Conservation (phyloP, 2,113 vertebrate genomes). For the Pteruthius melanotis region DNA sequence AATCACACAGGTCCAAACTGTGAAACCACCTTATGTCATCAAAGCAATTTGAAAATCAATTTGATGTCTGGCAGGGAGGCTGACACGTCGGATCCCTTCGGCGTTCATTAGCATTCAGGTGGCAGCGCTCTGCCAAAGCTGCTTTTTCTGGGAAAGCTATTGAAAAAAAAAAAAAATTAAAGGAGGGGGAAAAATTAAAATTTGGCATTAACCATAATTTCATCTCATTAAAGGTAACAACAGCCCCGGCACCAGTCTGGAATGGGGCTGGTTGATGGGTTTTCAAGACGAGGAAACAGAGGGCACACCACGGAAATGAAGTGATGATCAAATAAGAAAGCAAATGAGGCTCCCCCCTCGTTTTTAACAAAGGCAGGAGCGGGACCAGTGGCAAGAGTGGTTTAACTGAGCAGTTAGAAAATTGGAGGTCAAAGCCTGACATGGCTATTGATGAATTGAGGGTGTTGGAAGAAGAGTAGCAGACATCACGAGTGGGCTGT, state of each 20-base stretch:
- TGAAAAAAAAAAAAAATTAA: conserved; percentile 30
- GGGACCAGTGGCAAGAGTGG: conserved; percentile 8
- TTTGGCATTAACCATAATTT: conserved; percentile 42
- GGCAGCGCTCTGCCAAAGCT: not conserved
- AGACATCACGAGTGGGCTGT: conserved; percentile 26
- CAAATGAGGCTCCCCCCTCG: conserved; percentile 37
- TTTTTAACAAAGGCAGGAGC: conserved; percentile 29
- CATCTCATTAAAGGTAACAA: conserved; percentile 67
- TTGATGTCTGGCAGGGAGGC: conserved; percentile 71
- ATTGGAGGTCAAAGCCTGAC: conserved; percentile 53
- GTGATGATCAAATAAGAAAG: conserved; percentile 38
- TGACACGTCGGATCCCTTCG: conserved; percentile 18
- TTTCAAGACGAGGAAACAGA: not conserved
- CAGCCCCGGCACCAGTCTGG: not conserved
- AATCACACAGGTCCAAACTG: conserved; percentile 66
- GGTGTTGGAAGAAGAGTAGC: conserved; percentile 43
- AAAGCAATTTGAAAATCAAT: conserved; percentile 79
- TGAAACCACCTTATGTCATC: conserved; percentile 68
- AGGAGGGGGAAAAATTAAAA: not conserved
- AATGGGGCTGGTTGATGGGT: not conserved
- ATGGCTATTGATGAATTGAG: conserved; percentile 44
- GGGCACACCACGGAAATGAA: not conserved
- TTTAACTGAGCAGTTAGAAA: conserved; percentile 49
- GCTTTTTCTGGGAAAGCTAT: conserved; percentile 49
- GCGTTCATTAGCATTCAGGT: conserved; percentile 50